A percentile compares a stretch with the other conserved stretches of the same genome.
phyloP scores from a whole-genome alignment of 2,888 invertebrate genomes.

The Rhyacophila evoluta region DNA sequence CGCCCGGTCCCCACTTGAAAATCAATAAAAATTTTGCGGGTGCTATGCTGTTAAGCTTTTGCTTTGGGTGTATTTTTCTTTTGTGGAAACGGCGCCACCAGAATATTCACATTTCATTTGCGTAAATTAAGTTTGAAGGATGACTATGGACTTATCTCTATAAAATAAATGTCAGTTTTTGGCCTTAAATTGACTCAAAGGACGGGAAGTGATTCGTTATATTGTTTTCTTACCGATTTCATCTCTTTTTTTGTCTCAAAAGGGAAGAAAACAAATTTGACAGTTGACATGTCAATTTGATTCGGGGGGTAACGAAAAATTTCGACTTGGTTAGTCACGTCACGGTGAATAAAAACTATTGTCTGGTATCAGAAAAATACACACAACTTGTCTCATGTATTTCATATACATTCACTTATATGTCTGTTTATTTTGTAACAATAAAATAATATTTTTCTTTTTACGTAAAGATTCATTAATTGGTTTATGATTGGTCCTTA shows the following conservation, averaged over 20 bases:
- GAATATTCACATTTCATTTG: background rate
- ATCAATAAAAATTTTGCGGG: too few species aligned
- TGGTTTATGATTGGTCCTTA: too few species aligned
- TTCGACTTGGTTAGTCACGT: background rate
- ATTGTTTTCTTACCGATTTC: background rate
- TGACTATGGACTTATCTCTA: background rate
- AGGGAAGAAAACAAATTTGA: background rate
- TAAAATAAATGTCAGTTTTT: background rate
- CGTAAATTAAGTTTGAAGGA: background rate
- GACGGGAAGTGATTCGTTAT: background rate
- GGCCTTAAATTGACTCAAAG: background rate
- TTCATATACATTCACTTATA: too few species aligned
- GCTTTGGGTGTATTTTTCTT: background rate
- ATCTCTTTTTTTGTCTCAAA: background rate
- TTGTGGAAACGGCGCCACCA: background rate
- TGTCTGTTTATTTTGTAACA: too few species aligned
- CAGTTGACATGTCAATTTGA: background rate
- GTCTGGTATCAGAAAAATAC: too few species aligned
- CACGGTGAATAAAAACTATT: background rate
- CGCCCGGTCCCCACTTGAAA: too few species aligned
- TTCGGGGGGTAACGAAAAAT: background rate
- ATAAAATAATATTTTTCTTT: too few species aligned
- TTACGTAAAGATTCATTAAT: too few species aligned
- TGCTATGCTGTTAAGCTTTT: background rate
- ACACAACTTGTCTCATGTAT: too few species aligned